Evolutionary conservation across 2,888 invertebrate species (phyloP).

Genomic region (Mechanitis mazaeus): DNA sequence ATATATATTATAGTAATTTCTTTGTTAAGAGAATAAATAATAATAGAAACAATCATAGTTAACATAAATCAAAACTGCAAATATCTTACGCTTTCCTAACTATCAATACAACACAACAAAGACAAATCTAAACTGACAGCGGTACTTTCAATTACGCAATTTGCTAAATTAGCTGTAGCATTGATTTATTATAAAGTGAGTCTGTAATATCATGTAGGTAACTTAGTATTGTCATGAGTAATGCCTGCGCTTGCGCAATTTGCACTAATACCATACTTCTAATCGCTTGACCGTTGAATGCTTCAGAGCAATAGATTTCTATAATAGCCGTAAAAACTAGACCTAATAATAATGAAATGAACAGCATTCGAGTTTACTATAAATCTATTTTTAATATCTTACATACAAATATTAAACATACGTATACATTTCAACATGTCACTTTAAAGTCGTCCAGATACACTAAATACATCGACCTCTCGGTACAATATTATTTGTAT

Average conservation of each 20-base stretch:
- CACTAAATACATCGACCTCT: too few relatives aligned
- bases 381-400: too few relatives aligned
- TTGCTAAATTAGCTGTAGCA: conserved; percentile 12
- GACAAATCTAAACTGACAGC: conserved; percentile 5
- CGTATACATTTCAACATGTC: too few relatives aligned
- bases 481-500: conserved; percentile 1
- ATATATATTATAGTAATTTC: too few relatives aligned
- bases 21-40: too few relatives aligned
- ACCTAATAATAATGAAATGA: neutral
- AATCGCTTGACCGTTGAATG: conserved; percentile 26
- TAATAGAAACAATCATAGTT: neutral
- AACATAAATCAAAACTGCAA: neutral
- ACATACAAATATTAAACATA: too few relatives aligned
- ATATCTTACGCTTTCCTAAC: neutral
- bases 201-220: conserved; percentile 11
- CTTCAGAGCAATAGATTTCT: conserved; percentile 19
- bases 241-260: conserved; percentile 30
- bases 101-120: conserved; percentile 6
- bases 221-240: conserved; percentile 22
- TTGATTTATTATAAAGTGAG: conserved; percentile 12
- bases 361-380: conserved; percentile 9
- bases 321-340: conserved; percentile 20
- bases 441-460: too few relatives aligned
- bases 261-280: conserved; percentile 32
- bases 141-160: conserved; percentile 12